Evolutionary conservation across 2,113 vertebrate species (phyloP), one percentile per base, ranked within the genome.

Genomic region (Chaenogobius annularis): DNA sequence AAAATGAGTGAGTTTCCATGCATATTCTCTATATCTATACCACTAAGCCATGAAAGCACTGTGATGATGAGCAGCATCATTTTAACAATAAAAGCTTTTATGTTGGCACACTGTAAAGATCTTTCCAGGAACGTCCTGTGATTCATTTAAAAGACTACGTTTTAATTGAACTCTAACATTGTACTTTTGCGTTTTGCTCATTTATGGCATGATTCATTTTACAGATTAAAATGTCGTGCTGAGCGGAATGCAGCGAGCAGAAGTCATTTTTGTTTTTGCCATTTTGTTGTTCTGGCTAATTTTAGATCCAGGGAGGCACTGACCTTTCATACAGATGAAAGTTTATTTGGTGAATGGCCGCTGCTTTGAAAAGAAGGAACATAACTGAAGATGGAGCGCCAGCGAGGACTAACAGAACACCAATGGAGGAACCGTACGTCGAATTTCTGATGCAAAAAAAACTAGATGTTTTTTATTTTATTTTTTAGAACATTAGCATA

Each of bases 261-360:
- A 59, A 31, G 26, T 17, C 14, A 37, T 35, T 40, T 31, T 12
- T 50, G 3, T 9, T 56, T 61, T 35, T 35, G 3, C 68, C 37
- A 47, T 59, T 61, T 56, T 5, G 43, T 61, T 5, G 35, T 14
- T 46, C 8, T 0, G 50, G 70, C 69, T 83, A 75, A 85, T 85
- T 88, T 86, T 81, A 68, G 75, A 83, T 47, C 15, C 58, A 14
- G 44, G 50, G 61, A 77, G 23, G 26, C 54, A 17, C n/a, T 87
- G 85, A 90, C 81, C 85, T 83, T 83, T 87, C 55, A 71, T 82
- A 84, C 63, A 70, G 68, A 67, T 58, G 75, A 76, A 17, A 52
- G 70, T 72, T 64, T 75, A 70, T 80, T 65, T 63, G 59, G 68
- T 68, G 46, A 37, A 52, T 72, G 58, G 23, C 44, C 26, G 43